A percentile compares a stretch with the other conserved stretches of the same genome.
These are phyloP conservation scores for Macaca mulatta DNA, from an alignment of 2,113 vertebrate species.

Conservation along the genomic window DNA sequence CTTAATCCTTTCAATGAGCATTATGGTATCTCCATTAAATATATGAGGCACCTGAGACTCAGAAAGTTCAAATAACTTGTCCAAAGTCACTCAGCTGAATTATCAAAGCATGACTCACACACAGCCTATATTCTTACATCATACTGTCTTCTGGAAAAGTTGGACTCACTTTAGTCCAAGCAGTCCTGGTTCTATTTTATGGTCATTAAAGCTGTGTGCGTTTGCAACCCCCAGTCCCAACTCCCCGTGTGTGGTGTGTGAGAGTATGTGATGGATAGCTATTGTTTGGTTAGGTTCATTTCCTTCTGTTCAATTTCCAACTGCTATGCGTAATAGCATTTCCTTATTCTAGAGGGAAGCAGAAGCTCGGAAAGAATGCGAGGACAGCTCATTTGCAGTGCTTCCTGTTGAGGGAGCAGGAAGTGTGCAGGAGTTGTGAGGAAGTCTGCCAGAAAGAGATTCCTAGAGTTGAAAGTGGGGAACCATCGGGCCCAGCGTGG, in stretches of 20 bases:
- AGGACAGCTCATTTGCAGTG: background rate
- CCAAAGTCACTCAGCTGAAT: background rate
- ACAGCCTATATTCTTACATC: background rate
- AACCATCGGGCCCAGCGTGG: background rate
- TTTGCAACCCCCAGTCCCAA: background rate
- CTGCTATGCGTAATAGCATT: background rate
- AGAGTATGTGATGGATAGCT: accelerated
- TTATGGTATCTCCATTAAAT: background rate
- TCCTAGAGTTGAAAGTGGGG: background rate
- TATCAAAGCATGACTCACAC: background rate
- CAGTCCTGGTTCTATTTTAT: background rate
- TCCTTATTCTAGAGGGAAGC: background rate
- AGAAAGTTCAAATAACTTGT: background rate
- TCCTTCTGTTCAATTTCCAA: background rate
- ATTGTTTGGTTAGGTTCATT: background rate
- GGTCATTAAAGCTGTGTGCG: background rate
- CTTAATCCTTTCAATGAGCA: background rate
- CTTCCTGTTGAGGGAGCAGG: slow-evolving; percentile 56
- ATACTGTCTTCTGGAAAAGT: background rate
- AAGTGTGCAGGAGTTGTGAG: background rate
- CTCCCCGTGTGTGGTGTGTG: accelerated
- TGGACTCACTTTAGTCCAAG: background rate
- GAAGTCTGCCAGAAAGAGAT: slow-evolving; percentile 31
- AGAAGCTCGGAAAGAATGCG: background rate
- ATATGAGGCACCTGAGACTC: background rate